Evolutionary conservation across 2,797 vertebrate species (phyloP), one percentile per base, ranked within the genome.

Genomic region (Catharus ustulatus): DNA sequence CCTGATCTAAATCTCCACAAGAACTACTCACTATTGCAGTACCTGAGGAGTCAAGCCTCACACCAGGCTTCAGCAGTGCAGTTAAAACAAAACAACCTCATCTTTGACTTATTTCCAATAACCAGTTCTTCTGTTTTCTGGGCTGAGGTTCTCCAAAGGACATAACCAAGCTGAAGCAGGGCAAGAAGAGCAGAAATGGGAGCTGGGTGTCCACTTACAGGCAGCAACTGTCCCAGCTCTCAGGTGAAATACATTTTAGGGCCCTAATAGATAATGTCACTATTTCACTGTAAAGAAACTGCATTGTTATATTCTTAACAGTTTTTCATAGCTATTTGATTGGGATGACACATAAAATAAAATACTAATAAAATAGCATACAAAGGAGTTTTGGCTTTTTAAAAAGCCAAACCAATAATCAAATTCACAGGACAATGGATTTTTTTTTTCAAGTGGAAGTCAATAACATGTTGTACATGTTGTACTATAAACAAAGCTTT

Each of bases 401-500:
- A 55, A 83, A 91, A 84, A 71, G 36, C n/a, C 59, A 74, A 85
- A 74, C 48, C 32, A 48, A 32, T 77, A 63, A 95, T 86, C 62
- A 80, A 64, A 93, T 81, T 84, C 55, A 64, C 5, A 81, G 38
- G 64, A 76, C 61, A 89, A 48, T 36, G 11, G 68, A 54, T 30
- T 61, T 61, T 61, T 75, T 15, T 76, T 81, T 61, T 34, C 34
- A 93, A 90, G 29, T 48, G 40, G 20, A 96, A 89, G 57, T 88
- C 87, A 91, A 58, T 57, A 93, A 43, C 66, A 79, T 64, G 43
- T n/a, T 40, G 40, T 67, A 43, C 66, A 79, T 64, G 43, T n/a
- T 40, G 40, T 67, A 75, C 75, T 82, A 63, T 58, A 74, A 94
- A 89, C 63, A 93, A 88, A 95, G 58, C 67, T 67, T 90, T 89